Percentiles rank a stretch among this genome's conserved stretches.
Evolutionary conservation across 2,113 vertebrate genomes (phyloP).

Genomic region (Suncus etruscus): DNA sequence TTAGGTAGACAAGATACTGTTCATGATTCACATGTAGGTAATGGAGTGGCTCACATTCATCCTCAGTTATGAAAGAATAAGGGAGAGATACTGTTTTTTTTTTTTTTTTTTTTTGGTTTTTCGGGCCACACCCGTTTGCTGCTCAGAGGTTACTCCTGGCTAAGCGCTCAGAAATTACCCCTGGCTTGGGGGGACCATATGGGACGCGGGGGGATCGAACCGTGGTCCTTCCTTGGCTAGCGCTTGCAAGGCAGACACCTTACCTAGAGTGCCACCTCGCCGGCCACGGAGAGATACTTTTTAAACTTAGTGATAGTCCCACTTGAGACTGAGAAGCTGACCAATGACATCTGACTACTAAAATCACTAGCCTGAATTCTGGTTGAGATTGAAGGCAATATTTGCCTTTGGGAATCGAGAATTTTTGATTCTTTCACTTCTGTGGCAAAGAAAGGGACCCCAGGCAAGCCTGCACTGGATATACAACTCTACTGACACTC

Average conservation of each 20-base stretch:
- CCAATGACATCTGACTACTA: not conserved
- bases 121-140: too few relatives aligned
- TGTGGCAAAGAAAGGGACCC: not conserved
- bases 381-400: constrained; percentile 31
- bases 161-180: too few relatives aligned
- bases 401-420: not conserved
- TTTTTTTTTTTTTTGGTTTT: too few relatives aligned
- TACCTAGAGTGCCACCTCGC: too few relatives aligned
- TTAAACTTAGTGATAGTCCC: not conserved
- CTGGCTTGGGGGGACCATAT: too few relatives aligned
- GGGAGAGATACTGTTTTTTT: too few relatives aligned
- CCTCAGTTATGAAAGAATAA: not conserved
- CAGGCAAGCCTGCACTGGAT: not conserved
- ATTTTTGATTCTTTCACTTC: not conserved
- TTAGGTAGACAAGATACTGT: not conserved
- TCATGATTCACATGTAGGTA: not conserved
- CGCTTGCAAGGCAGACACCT: too few relatives aligned
- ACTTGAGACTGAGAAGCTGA: not conserved
- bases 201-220: too few relatives aligned
- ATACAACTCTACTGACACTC: not conserved
- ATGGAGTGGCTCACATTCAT: not conserved
- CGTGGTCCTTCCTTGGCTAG: too few relatives aligned
- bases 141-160: too few relatives aligned
- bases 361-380: not conserved
- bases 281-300: not conserved